These are phyloP conservation scores for Morone saxatilis DNA, from an alignment of 2,113 vertebrate genomes.

Conservation along the genomic window DNA sequence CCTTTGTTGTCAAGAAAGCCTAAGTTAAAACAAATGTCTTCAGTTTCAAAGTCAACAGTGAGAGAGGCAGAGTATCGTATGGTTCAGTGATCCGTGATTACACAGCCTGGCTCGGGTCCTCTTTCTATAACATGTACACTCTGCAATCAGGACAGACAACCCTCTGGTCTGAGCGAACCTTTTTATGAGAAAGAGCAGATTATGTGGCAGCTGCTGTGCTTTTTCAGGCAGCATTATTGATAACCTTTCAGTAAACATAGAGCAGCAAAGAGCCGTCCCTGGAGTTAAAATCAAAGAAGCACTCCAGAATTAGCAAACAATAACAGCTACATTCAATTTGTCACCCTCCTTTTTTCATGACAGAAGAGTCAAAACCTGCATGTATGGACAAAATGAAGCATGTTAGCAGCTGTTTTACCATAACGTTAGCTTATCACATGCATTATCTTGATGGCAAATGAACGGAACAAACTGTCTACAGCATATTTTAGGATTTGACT, in stretches of 20 bases:
- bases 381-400: not conserved
- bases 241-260: constrained; percentile 43
- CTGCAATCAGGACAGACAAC: constrained; percentile 41
- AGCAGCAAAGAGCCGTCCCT: not conserved
- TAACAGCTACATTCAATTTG: not conserved
- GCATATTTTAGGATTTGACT: too few species aligned
- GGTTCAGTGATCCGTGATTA: constrained; percentile 52
- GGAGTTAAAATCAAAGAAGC: not conserved
- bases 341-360: constrained; percentile 5
- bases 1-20: constrained; percentile 61
- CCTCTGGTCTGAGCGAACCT: constrained; percentile 11
- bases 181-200: constrained; percentile 43
- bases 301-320: not conserved
- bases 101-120: constrained; percentile 16
- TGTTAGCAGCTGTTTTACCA: not conserved
- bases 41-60: constrained; percentile 59
- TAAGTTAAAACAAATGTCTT: constrained; percentile 55
- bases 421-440: not conserved
- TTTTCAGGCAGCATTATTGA: constrained; percentile 49
- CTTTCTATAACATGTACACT: constrained; percentile 34
- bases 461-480: too few species aligned
- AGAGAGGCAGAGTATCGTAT: constrained; percentile 26
- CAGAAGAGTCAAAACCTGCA: constrained; percentile 10
- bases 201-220: constrained; percentile 40
- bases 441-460: too few species aligned